These are phyloP conservation scores for Solen grandis DNA, from an alignment of 1,140 invertebrate species.

Conservation along the genomic window DNA sequence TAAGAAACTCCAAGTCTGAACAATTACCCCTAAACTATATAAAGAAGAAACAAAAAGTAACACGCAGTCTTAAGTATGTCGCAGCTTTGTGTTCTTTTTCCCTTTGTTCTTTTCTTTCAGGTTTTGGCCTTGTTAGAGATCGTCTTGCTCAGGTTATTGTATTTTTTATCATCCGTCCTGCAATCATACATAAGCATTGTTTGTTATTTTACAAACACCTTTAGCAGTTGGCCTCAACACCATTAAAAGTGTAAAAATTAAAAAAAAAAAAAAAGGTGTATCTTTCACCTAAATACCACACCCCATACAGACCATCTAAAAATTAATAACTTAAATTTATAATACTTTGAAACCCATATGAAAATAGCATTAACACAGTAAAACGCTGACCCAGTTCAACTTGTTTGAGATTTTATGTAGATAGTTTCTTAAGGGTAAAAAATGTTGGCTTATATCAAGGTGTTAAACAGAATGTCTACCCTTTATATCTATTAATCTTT, in stretches of 20 bases:
- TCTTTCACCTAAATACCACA: neutral
- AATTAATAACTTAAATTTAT: neutral
- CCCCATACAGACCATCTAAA: neutral
- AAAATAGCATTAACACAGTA: neutral
- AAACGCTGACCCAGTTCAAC: neutral
- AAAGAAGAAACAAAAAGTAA: too few species aligned
- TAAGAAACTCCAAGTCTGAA: too few species aligned
- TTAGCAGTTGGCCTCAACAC: too few species aligned
- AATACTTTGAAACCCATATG: neutral
- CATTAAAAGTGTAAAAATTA: neutral
- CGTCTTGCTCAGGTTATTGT: slow-evolving; percentile 74
- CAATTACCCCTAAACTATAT: too few species aligned
- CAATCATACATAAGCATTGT: slow-evolving; percentile 39
- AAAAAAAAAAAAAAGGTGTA: neutral
- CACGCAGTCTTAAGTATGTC: slow-evolving; percentile 68
- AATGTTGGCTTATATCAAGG: neutral
- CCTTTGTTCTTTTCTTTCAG: slow-evolving; percentile 53
- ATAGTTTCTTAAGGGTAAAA: neutral
- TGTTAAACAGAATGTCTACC: neutral
- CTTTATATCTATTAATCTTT: neutral
- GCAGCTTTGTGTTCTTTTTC: slow-evolving; percentile 67
- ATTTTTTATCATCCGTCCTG: slow-evolving; percentile 77
- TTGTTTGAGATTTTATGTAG: too few species aligned
- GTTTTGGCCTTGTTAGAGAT: slow-evolving; percentile 69
- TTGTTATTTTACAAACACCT: too few species aligned